Evolutionary conservation across 2,888 invertebrate species (phyloP).

Genomic region (Girardia tigrina): DNA sequence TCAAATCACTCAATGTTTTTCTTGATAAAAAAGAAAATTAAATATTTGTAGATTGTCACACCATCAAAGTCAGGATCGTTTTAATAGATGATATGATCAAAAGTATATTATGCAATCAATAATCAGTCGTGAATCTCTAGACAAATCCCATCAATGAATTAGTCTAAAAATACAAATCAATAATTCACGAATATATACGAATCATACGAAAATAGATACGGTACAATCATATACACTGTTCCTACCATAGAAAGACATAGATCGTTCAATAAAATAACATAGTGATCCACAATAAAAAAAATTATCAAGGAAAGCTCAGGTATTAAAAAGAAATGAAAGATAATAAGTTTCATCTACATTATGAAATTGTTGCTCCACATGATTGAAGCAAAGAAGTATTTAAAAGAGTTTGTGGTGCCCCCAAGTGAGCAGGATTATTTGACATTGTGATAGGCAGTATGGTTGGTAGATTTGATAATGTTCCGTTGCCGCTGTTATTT

Average conservation of each 20-base stretch:
- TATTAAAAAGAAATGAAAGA: slow-evolving; percentile 23
- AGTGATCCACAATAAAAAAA: not conserved
- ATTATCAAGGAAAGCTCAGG: slow-evolving; percentile 23
- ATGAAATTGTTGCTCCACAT: slow-evolving; percentile 12
- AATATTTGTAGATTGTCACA: slow-evolving; percentile 10
- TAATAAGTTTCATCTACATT: slow-evolving; percentile 4
- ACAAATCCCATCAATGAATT: slow-evolving; percentile 11
- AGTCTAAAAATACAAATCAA: slow-evolving; percentile 14
- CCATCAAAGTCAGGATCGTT: not conserved
- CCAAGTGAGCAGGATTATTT: not conserved
- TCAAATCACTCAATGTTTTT: slow-evolving; percentile 19
- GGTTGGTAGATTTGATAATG: not conserved
- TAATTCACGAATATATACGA: slow-evolving; percentile 23
- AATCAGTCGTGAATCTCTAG: slow-evolving; percentile 12
- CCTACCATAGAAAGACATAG: slow-evolving; percentile 8
- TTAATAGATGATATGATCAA: slow-evolving; percentile 8
- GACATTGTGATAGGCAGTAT: not conserved
- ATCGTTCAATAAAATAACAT: slow-evolving; percentile 12
- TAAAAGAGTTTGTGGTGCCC: slow-evolving; percentile 13
- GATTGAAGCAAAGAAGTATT: slow-evolving; percentile 18
- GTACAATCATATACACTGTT: slow-evolving; percentile 14
- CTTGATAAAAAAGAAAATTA: not conserved
- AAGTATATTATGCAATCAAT: slow-evolving; percentile 23
- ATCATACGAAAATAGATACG: slow-evolving; percentile 18
- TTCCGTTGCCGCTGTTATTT: not conserved